Base-by-base conservation (phyloP, 2,113 vertebrate genomes). In the Gavia stellata region DNA sequence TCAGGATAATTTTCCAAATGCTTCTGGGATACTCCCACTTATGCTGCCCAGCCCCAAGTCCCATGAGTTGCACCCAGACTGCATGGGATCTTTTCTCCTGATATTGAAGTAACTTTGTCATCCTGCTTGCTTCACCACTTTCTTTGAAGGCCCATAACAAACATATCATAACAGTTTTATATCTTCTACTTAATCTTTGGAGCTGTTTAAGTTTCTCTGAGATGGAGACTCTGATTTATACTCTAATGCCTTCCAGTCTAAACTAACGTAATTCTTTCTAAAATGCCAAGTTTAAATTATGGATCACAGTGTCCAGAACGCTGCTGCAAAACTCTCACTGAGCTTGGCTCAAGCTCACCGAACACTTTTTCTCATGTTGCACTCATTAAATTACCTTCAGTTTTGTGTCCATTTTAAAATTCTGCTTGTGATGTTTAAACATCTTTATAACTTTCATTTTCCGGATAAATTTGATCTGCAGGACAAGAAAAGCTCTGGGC, bases 121-220 rank as follows among this genome's bases (percentile, higher is more conserved):
- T 50, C n/a, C 71, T 83, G 29, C 81, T 95, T 94, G 67, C 59
- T 87, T 86, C 67, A 58, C 40, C 68, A 36, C 23, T 92, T 91
- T 58, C 29, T 91, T 87, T 79, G 84, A 95, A 90, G 61, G 34
- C 44, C n/a, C 17, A 45, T 86, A 94, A 91, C 70, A 95, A 97
- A 95, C 77, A 83, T 52, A 94, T 38, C 31, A 4, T 92, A 93
- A 94, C 67, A 73, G 55, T 75, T 89, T 96, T 94, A 95, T 94
- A 83, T 93, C 80, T 92, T 70, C 91, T 75, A 86, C 93, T 95
- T 97, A 96, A 97, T 86, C 94, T 97, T 93, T 79, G 70, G 49
- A 94, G 63, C 59, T 94, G 52, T 81, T 96, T 79, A 95, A 95
- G 40, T 13, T 91, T 86, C 88, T 86, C 74, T 73, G 67, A 87